These are phyloP conservation scores for Variabilichromis moorii DNA, from an alignment of 2,113 vertebrate genomes.

Conservation along the genomic window DNA sequence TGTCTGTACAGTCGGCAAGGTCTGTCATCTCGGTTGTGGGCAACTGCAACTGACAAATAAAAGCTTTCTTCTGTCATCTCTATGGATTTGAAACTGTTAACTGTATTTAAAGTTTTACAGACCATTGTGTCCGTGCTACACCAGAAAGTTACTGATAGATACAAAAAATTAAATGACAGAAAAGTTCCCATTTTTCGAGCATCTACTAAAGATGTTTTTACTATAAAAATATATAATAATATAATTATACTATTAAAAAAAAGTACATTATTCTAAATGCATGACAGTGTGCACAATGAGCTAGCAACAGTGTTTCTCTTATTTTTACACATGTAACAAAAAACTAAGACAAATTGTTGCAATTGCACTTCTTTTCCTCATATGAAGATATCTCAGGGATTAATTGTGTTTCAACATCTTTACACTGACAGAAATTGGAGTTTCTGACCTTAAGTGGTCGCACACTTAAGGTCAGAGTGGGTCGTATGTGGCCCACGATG, in stretches of 20 bases:
- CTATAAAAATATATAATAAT: too few relatives aligned
- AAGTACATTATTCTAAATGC: background rate
- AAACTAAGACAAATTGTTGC: background rate
- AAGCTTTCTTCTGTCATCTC: accelerated
- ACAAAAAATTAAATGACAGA: background rate
- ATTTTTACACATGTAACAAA: background rate
- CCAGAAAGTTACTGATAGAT: background rate
- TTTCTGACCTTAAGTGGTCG: background rate
- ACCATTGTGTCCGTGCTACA: accelerated
- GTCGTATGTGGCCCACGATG: background rate
- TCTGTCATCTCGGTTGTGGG: background rate
- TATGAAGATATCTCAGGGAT: background rate
- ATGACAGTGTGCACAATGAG: background rate
- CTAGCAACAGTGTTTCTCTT: background rate
- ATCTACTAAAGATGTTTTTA: background rate
- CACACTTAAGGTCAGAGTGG: background rate
- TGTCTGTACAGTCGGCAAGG: background rate
- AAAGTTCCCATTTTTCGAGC: background rate
- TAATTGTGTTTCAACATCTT: background rate
- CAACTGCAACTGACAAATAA: background rate
- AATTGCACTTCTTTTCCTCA: background rate
- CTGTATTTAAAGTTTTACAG: background rate
- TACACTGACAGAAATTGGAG: background rate
- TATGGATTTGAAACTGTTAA: background rate
- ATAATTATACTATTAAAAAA: background rate